A percentile compares a stretch with the other conserved stretches of the same genome.
Conservation (phyloP, 2,888 invertebrate species). For the Sphaerophoria rueppellii region DNA sequence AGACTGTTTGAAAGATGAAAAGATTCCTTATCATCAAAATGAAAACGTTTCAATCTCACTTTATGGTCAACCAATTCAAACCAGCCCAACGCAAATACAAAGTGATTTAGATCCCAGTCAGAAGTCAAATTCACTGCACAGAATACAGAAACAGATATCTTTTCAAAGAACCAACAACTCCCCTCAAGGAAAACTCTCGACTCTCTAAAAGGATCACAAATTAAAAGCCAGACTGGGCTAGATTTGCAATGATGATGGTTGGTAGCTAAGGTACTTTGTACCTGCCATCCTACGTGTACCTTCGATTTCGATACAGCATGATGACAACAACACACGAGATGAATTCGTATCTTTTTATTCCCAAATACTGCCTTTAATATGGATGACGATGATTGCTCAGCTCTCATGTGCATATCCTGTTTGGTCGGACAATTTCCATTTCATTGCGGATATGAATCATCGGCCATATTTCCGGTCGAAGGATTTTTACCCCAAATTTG, state of each 20-base stretch:
- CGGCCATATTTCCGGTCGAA: slow-evolving; percentile 73
- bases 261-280: background rate
- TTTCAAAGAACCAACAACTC: slow-evolving; percentile 15
- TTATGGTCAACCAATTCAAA: slow-evolving; percentile 38
- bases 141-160: background rate
- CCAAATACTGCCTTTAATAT: slow-evolving; percentile 22
- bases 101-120: slow-evolving; percentile 28
- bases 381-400: slow-evolving; percentile 72
- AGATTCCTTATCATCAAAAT: slow-evolving; percentile 27
- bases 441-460: slow-evolving; percentile 74
- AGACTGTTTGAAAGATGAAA: slow-evolving; percentile 29
- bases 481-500: slow-evolving; percentile 73
- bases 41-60: slow-evolving; percentile 33
- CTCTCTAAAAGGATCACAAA: slow-evolving; percentile 55
- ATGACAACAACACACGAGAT: slow-evolving; percentile 44
- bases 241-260: too few relatives aligned
- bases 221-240: slow-evolving; percentile 30
- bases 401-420: slow-evolving; percentile 73
- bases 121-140: slow-evolving; percentile 38
- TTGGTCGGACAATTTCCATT: slow-evolving; percentile 73
- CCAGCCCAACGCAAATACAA: slow-evolving; percentile 34
- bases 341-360: slow-evolving; percentile 45
- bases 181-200: slow-evolving; percentile 4
- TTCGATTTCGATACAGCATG: too few relatives aligned
- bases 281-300: background rate